These are phyloP conservation scores for Brenthis hecate DNA, from an alignment of 2,888 invertebrate genomes.

Conservation along the genomic window DNA sequence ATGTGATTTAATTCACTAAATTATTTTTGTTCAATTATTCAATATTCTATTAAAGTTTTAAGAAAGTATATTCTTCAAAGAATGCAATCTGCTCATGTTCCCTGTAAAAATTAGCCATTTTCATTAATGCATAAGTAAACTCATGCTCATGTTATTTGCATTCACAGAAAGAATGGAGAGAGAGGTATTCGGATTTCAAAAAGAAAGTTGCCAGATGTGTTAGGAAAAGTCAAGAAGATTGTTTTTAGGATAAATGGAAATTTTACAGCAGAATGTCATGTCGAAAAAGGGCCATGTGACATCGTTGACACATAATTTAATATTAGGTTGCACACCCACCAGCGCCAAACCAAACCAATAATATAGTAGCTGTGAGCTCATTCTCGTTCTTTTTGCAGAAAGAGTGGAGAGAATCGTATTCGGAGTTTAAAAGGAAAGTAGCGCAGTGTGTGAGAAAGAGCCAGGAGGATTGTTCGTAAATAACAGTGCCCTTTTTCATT, in stretches of 20 bases:
- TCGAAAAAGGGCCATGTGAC: constrained; percentile 71
- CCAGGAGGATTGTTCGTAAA: constrained; percentile 98
- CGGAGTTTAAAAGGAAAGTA: constrained; percentile 98
- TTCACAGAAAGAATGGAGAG: constrained; percentile 98
- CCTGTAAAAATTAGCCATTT: not conserved
- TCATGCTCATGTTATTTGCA: constrained; percentile 54
- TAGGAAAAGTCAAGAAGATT: constrained; percentile 99
- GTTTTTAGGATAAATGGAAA: constrained; percentile 87
- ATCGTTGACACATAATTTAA: constrained; percentile 50
- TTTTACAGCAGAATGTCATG: constrained; percentile 62
- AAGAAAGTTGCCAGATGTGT: constrained; percentile 98
- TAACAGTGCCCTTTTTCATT: constrained; percentile 81
- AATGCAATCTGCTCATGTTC: too few species aligned
- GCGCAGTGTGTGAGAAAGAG: constrained; percentile 98
- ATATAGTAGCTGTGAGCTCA: constrained; percentile 80
- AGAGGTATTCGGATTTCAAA: constrained; percentile 98
- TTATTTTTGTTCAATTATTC: too few species aligned
- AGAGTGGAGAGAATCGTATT: constrained; percentile 98
- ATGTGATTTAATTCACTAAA: too few species aligned
- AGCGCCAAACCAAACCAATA: constrained; percentile 59
- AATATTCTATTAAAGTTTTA: too few species aligned
- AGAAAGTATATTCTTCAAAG: too few species aligned
- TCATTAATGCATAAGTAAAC: constrained; percentile 33
- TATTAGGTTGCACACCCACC: constrained; percentile 55
- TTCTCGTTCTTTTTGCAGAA: constrained; percentile 88